These are phyloP conservation scores for Drosophila lacertosa DNA, from an alignment of 1,140 invertebrate genomes.

Conservation along the genomic window DNA sequence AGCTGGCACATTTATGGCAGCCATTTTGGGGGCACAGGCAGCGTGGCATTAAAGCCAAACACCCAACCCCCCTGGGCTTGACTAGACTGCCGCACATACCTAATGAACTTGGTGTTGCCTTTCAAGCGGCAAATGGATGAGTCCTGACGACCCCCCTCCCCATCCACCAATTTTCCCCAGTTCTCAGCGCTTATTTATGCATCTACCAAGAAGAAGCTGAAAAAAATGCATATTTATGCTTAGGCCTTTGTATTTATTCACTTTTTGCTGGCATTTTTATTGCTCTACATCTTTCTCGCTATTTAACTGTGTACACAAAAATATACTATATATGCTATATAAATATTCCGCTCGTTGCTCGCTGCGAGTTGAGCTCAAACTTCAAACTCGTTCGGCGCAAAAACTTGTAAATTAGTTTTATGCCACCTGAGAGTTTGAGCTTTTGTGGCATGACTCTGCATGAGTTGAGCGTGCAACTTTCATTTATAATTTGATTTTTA, in stretches of 20 bases:
- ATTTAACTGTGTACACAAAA: neutral
- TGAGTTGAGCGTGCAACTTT: conserved; percentile 17
- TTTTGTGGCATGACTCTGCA: conserved; percentile 26
- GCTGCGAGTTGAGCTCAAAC: conserved; percentile 24
- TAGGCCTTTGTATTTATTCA: conserved; percentile 39
- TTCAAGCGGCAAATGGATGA: conserved; percentile 40
- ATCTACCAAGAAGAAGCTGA: conserved; percentile 8
- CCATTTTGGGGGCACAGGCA: conserved; percentile 63
- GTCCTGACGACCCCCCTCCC: neutral
- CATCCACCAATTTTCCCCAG: neutral
- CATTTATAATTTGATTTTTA: conserved; percentile 33
- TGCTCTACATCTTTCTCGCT: conserved; percentile 7
- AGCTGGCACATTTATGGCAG: conserved; percentile 79
- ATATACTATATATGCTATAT: neutral
- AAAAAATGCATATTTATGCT: conserved; percentile 56
- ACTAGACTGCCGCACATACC: conserved; percentile 64
- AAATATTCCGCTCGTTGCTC: conserved; percentile 30
- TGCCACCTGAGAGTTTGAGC: conserved; percentile 32
- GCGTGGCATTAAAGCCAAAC: conserved; percentile 56
- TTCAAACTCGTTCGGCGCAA: conserved; percentile 40
- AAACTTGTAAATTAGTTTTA: conserved; percentile 60
- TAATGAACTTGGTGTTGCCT: conserved; percentile 75
- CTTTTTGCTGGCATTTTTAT: conserved; percentile 40
- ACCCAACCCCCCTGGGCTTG: conserved; percentile 10
- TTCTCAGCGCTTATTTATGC: conserved; percentile 29